phyloP scores from a whole-genome alignment of 2,797 vertebrate species.

The Salmo trutta region DNA sequence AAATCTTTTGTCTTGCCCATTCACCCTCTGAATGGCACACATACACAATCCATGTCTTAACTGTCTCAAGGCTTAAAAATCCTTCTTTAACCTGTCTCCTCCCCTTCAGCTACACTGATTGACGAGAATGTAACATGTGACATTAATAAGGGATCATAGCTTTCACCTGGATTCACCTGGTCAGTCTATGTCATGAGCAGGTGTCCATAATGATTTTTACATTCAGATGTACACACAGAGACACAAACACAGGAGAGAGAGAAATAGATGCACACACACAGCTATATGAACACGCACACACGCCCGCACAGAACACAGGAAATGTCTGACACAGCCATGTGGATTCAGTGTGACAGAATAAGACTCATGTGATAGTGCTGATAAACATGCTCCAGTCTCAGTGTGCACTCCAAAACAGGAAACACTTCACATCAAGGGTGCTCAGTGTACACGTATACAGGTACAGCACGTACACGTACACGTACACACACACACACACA shows the following conservation, averaged over 20 bases:
- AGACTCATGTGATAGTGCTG: background rate
- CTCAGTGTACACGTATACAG: background rate
- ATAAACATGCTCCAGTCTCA: no score
- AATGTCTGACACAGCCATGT: background rate
- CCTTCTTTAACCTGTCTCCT: no score
- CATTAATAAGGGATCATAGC: no score
- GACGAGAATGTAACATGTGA: no score
- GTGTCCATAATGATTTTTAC: background rate
- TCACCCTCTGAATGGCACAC: no score
- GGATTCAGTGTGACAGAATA: background rate
- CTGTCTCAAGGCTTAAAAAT: no score
- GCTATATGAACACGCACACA: background rate
- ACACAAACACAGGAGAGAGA: background rate
- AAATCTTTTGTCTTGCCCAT: no score
- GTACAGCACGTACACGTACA: background rate
- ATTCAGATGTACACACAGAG: background rate
- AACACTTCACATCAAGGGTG: background rate
- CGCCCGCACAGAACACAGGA: background rate
- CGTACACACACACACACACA: slow-evolving; percentile 11
- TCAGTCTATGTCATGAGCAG: no score
- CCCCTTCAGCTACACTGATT: no score
- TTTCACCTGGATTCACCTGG: no score
- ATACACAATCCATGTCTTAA: no score
- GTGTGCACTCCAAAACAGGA: slow-evolving; percentile 5
- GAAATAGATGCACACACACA: background rate